Conservation (phyloP, 2,797 vertebrate species). For the Oophaga sylvatica region DNA sequence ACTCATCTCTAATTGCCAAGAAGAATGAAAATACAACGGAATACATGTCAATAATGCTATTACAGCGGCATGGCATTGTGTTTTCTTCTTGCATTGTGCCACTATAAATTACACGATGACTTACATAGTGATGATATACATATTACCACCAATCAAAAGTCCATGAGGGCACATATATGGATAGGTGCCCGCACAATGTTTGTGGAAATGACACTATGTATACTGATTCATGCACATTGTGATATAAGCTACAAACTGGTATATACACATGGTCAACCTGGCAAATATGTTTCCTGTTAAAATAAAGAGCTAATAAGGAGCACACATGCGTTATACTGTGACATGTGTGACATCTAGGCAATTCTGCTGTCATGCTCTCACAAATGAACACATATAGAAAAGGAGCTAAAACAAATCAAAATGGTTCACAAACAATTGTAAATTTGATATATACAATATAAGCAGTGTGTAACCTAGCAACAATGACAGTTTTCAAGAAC, state of each 20-base stretch:
- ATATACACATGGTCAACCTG: neutral
- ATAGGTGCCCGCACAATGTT: neutral
- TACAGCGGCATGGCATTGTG: constrained; percentile 35
- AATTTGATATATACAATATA: neutral
- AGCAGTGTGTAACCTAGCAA: constrained; percentile 10
- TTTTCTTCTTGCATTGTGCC: neutral
- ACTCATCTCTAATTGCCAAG: constrained; percentile 64
- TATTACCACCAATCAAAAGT: neutral
- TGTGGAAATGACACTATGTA: neutral
- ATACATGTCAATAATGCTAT: constrained; percentile 42
- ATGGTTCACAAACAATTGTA: neutral
- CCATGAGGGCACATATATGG: neutral
- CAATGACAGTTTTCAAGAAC: neutral
- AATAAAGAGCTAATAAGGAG: neutral
- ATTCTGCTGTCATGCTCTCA: neutral
- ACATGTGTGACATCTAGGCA: neutral
- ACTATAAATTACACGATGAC: neutral
- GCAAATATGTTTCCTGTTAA: neutral
- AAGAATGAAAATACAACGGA: constrained; percentile 48
- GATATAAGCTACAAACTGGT: neutral
- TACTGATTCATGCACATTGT: neutral
- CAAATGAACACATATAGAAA: neutral
- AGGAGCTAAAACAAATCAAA: neutral
- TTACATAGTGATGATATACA: neutral
- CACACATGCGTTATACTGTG: neutral